Evolutionary conservation across 2,888 invertebrate species (phyloP).

Genomic region (Gordius sp.): DNA sequence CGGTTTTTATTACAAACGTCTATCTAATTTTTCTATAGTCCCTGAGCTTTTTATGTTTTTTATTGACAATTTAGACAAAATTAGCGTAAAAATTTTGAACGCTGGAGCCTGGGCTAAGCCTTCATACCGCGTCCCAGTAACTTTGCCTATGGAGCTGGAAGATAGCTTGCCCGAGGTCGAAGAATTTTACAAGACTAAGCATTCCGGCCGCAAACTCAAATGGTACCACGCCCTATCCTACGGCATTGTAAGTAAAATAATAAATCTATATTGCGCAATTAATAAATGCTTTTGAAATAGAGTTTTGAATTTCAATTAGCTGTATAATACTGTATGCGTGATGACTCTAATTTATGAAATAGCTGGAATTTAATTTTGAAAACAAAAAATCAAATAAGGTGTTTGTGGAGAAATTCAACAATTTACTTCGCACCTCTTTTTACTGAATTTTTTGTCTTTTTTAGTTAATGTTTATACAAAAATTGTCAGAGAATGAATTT

Average conservation of each 20-base stretch:
- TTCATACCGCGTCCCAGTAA: conserved; percentile 72
- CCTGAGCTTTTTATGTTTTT: conserved; percentile 19
- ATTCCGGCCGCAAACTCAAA: conserved; percentile 79
- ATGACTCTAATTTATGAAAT: too few relatives aligned
- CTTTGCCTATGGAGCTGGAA: conserved; percentile 80
- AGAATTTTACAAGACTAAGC: conserved; percentile 86
- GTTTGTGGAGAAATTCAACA: too few relatives aligned
- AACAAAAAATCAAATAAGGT: too few relatives aligned
- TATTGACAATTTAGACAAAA: conserved; percentile 31
- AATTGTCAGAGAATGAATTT: too few relatives aligned
- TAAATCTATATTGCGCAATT: not conserved
- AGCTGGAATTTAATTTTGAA: too few relatives aligned
- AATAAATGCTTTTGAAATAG: too few relatives aligned
- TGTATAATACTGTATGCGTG: too few relatives aligned
- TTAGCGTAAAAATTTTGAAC: conserved; percentile 91
- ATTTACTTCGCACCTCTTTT: too few relatives aligned
- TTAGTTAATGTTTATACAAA: too few relatives aligned
- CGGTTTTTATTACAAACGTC: too few relatives aligned
- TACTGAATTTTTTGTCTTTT: too few relatives aligned
- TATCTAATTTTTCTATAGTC: conserved; percentile 18
- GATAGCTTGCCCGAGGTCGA: conserved; percentile 97
- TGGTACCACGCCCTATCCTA: conserved; percentile 98
- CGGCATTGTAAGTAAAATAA: conserved; percentile 41
- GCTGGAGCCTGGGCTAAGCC: conserved; percentile 81
- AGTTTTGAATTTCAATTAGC: too few relatives aligned